A percentile compares a stretch with the other conserved stretches of the same genome.
These are phyloP conservation scores for Halocynthia aurantium DNA, from an alignment of 23 tunicate genomes.

Conservation along the genomic window DNA sequence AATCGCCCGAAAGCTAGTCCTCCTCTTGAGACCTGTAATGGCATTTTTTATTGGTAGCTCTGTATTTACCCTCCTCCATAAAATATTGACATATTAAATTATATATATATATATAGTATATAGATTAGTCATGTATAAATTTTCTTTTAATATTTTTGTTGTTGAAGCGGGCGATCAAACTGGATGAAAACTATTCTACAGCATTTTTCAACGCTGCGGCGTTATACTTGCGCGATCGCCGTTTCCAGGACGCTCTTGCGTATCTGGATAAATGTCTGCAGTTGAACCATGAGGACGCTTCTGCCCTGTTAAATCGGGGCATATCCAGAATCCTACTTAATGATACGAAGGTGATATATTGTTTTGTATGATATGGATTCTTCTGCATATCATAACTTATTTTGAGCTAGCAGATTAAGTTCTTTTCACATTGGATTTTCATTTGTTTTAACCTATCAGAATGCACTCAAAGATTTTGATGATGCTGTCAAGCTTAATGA, in stretches of 20 bases:
- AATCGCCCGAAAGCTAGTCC: too few relatives aligned
- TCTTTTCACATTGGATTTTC: not conserved
- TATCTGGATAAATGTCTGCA: slow-evolving; percentile 44
- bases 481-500: slow-evolving; percentile 43
- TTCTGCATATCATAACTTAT: too few relatives aligned
- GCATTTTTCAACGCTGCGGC: slow-evolving; percentile 82
- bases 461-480: slow-evolving; percentile 71
- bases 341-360: slow-evolving; percentile 37
- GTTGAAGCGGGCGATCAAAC: slow-evolving; percentile 51
- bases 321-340: slow-evolving; percentile 52
- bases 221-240: slow-evolving; percentile 46
- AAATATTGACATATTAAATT: not conserved
- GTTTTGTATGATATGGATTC: not conserved
- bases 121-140: not conserved
- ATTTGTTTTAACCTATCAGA: slow-evolving; percentile 24
- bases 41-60: too few relatives aligned
- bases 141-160: not conserved
- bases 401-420: not conserved
- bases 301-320: slow-evolving; percentile 74
- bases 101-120: too few relatives aligned
- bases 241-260: slow-evolving; percentile 58
- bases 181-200: slow-evolving; percentile 59
- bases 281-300: slow-evolving; percentile 30
- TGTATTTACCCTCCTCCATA: too few relatives aligned
- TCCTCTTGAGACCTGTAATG: too few relatives aligned